Evolutionary conservation across 92 coral and sea anemone species (phyloP).

Genomic region (Meandrina meandrites): DNA sequence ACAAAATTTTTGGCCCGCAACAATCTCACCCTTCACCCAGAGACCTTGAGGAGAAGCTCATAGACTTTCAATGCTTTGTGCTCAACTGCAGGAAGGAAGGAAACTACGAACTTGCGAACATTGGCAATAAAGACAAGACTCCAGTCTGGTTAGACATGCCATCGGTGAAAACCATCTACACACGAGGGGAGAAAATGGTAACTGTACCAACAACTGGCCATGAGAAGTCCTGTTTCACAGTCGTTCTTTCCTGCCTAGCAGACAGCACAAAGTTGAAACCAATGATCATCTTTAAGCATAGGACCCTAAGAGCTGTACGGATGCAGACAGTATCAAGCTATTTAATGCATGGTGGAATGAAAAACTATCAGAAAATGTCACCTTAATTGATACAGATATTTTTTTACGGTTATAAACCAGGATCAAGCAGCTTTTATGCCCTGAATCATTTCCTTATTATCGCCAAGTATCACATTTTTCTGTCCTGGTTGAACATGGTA

Average conservation of each 20-base stretch:
- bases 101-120: not conserved
- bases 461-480: too few species aligned
- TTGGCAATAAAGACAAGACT: slow-evolving; percentile 19
- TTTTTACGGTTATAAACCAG: too few species aligned
- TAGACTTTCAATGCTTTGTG: not conserved
- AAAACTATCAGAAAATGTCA: too few species aligned
- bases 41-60: not conserved
- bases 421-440: too few species aligned
- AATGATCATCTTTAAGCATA: too few species aligned
- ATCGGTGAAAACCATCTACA: slow-evolving; percentile 33
- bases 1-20: not conserved
- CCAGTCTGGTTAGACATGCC: slow-evolving; percentile 64
- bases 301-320: slow-evolving; percentile 23
- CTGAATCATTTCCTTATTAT: too few species aligned
- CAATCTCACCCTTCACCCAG: not conserved
- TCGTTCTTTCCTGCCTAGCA: too few species aligned
- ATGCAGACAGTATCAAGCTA: slow-evolving; percentile 56
- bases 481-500: too few species aligned
- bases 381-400: too few species aligned
- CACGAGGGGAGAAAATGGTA: slow-evolving; percentile 44
- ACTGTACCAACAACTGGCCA: slow-evolving; percentile 43
- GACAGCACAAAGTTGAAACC: too few species aligned
- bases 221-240: slow-evolving; percentile 52
- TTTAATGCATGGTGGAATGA: not conserved
- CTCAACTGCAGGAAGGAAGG: not conserved